Base-by-base conservation (phyloP, 2,888 invertebrate species). In the Anthophora plumipes region DNA sequence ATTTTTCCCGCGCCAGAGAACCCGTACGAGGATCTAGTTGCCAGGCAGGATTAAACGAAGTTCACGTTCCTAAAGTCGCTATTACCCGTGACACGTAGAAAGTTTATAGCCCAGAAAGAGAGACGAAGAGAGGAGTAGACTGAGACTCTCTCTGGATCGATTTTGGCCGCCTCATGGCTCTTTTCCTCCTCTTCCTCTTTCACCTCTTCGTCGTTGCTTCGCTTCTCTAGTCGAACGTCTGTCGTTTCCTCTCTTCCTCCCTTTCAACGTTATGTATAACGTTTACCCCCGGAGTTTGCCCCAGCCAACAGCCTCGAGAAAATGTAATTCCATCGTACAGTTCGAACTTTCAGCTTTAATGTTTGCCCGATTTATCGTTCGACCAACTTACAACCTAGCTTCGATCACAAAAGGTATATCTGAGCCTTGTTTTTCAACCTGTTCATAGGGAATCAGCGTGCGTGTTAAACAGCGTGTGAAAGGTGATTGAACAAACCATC, bases 61-160 rank as follows among this genome's bases (percentile, higher is more conserved):
- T 71, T 63, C 82, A 41, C 70, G 71, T 71, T 54, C 48, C 71
- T 43, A 57, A 68, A 73, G 73, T 81, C 74, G 68, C 66, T 75
- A 68, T 82, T 82, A 80, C 76, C 63, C n/a, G 37, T 71, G 81
- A 81, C 82, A 82, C 81, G 82, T 82, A 68, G 82, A 82, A 76
- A 67, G 66, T 82, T 82, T 81, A 81, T 75, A 61, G 67, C 81
- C 66, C 20, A 31, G 61, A 17, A 41, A 46, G 43, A 46, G 43
- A 1, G 20, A 39, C 39, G 5, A n/a, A 31, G 9, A 20, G 14
- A n/a, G 64, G n/a, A n/a, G n/a, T n/a, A n/a, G n/a, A n/a, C n/a
- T 43, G 54, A 43, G 25, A 25, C 17, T 31, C 31, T 31, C 4
- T 31, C 31, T 31, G 64, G 59, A 77, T 82, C 82, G 82, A 82